phyloP scores from a whole-genome alignment of 2,113 vertebrate species.

The Hippopotamus amphibius region DNA sequence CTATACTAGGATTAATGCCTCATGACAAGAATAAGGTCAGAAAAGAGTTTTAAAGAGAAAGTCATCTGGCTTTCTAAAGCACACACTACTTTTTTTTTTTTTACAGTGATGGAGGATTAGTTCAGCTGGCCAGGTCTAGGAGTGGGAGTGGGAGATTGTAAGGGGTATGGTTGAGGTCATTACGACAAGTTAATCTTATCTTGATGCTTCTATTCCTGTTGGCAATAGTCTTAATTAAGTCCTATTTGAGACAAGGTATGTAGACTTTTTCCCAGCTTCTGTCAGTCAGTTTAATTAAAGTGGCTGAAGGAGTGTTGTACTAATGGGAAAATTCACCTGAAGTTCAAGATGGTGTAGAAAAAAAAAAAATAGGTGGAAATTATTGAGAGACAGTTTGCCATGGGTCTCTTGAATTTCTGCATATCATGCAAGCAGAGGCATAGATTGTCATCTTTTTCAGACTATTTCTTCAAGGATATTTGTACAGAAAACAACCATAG shows the following conservation, averaged over 20 bases:
- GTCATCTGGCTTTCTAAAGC: neutral
- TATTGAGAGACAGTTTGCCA: neutral
- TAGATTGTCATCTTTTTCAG: neutral
- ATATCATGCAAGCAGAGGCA: neutral
- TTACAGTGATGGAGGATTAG: neutral
- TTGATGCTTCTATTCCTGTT: neutral
- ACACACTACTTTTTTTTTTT: neutral
- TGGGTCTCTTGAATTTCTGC: neutral
- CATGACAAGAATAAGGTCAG: neutral
- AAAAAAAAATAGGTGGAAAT: neutral
- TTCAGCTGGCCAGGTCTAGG: neutral
- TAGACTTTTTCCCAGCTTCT: neutral
- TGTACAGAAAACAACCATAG: neutral
- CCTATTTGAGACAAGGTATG: neutral
- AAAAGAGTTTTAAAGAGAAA: neutral
- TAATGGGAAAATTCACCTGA: neutral
- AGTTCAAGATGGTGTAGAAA: neutral
- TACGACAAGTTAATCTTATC: neutral
- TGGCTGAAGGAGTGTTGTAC: neutral
- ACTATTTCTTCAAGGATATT: neutral
- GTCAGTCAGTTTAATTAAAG: conserved; percentile 6
- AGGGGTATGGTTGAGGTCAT: neutral
- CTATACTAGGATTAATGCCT: neutral
- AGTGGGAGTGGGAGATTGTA: neutral
- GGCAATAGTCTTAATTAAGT: neutral